A percentile compares a stretch with the other conserved stretches of the same genome.
Evolutionary conservation across 2,113 vertebrate species (phyloP).

Genomic region (Cygnus buccinator): DNA sequence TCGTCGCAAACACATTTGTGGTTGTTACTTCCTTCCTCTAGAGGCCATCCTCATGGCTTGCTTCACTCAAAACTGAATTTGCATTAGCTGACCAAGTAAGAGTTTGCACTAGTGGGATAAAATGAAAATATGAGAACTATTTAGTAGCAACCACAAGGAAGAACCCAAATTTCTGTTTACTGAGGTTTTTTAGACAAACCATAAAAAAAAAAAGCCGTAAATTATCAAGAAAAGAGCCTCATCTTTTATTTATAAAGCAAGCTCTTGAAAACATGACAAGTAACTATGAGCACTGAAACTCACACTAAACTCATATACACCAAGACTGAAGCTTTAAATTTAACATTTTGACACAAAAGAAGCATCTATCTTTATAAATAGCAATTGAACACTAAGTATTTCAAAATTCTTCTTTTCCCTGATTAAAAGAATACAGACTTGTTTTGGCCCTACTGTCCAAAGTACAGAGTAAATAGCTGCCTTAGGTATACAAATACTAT

Average conservation of each 20-base stretch:
- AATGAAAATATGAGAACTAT: neutral
- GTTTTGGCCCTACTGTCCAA: neutral
- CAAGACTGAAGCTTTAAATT: neutral
- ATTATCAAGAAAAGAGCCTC: neutral
- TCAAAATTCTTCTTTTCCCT: neutral
- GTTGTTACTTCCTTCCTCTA: neutral
- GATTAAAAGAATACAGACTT: neutral
- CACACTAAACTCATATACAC: too few relatives aligned
- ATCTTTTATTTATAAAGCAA: neutral
- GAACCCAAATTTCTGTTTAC: neutral
- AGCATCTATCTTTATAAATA: neutral
- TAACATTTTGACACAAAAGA: neutral
- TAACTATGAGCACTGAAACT: neutral
- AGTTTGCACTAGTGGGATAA: neutral
- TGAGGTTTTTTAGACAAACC: neutral
- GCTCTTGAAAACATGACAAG: neutral
- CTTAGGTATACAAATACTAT: neutral
- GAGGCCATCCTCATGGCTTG: neutral
- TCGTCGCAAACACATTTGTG: neutral
- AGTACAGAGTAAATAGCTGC: neutral
- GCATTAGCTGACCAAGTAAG: neutral
- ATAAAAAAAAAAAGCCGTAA: neutral
- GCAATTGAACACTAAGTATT: neutral
- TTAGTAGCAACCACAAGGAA: neutral
- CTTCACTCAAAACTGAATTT: neutral